Evolutionary conservation across 2,888 invertebrate species (phyloP), one percentile per base, ranked within the genome.

Genomic region (Rhamnusium bicolor): DNA sequence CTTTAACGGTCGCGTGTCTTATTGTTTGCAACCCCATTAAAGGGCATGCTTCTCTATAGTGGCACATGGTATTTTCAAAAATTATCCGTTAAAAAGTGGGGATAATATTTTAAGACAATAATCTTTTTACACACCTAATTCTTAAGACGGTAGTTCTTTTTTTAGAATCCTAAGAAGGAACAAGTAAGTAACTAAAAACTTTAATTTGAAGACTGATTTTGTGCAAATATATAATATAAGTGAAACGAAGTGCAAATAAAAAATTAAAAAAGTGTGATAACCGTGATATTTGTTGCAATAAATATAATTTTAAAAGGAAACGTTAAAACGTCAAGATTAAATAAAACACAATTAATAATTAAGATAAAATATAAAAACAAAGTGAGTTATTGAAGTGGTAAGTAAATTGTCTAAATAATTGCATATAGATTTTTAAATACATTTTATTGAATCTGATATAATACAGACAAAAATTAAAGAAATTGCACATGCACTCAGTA

Each of bases 1-100:
- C 82, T 83, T 78, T 81, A 88, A 88, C 88, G 87, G 87, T 86
- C 86, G 84, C 82, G 85, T 86, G 85, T 81, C 85, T 81, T 83
- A 83, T 79, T 80, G 75, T 79, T 32, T 60, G 53, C 61, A 54
- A 58, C 69, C 40, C 62, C 53, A 14, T 65, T 24, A 19, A 8
- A 29, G 10, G 47, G 24, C 56, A 47, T 14, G 46, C 56, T 71
- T 69, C 53, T 29, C 18, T 46, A 4, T 40, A 49, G 1, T 16
- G 16, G 14, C 82, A 82, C 79, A 79, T 81, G 82, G 79, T 68
- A 77, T 74, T 81, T 62, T 77, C 66, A 73, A 81, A 76, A 77
- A 78, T 77, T 73, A 74, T 75, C 82, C 84, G 84, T 84, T 85
- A 82, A 83, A 81, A 84, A 82, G 84, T 83, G 84, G 84, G 84